Percentiles rank a stretch among this genome's conserved stretches.
phyloP scores from a whole-genome alignment of 1,140 invertebrate species.

The Trachymyrmex cornetzi region DNA sequence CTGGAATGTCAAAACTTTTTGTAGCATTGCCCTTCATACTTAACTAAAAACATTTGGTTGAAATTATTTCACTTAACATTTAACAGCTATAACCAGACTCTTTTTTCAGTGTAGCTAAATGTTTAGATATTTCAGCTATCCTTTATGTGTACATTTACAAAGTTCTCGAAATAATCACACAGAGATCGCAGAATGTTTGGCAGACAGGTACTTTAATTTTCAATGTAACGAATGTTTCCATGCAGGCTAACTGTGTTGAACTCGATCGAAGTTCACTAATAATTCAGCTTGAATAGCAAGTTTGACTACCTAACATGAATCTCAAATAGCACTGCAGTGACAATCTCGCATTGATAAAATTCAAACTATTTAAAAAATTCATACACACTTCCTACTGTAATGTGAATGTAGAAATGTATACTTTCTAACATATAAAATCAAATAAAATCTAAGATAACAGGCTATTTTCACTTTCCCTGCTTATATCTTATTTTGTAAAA shows the following conservation, averaged over 20 bases:
- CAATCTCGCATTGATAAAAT: not conserved
- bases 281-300: slow-evolving; percentile 31
- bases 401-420: not conserved
- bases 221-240: not conserved
- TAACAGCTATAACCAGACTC: no score
- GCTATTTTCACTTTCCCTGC: not conserved
- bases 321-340: not conserved
- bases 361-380: not conserved
- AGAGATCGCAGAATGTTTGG: not conserved
- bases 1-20: no score
- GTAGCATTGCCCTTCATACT: no score
- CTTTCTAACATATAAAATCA: not conserved
- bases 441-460: not conserved
- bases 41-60: no score
- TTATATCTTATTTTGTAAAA: not conserved
- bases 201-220: slow-evolving; percentile 8
- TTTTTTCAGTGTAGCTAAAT: no score
- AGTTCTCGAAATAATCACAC: not conserved
- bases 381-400: not conserved
- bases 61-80: no score
- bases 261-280: slow-evolving; percentile 12
- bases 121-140: no score
- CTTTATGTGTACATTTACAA: not conserved
- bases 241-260: not conserved
- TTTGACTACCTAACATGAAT: not conserved